These are phyloP conservation scores for Sycophila sp. DNA, from an alignment of 1,140 invertebrate genomes.

Conservation along the genomic window DNA sequence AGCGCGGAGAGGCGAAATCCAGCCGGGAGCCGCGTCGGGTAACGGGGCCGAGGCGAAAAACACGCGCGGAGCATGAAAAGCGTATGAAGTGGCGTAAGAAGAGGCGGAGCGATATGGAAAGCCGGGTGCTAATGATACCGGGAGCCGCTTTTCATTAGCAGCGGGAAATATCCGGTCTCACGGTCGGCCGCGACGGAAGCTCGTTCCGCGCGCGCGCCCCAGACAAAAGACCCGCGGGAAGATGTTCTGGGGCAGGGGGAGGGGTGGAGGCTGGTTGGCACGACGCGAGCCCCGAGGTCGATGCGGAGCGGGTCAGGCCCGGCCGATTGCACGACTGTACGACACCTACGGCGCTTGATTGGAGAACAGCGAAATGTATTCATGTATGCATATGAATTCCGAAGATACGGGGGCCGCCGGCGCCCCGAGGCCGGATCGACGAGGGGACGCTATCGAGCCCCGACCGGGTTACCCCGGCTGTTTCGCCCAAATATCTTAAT, in stretches of 20 bases:
- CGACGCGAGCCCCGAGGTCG: too few species aligned
- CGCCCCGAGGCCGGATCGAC: too few species aligned
- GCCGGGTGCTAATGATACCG: not conserved
- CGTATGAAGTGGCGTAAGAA: constrained; percentile 13
- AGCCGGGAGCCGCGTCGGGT: too few species aligned
- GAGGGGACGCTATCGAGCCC: too few species aligned
- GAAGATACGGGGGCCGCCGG: not conserved
- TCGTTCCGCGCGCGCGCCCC: not conserved
- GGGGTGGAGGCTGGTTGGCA: not conserved
- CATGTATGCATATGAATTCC: constrained; percentile 55
- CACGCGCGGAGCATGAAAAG: not conserved
- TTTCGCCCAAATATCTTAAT: not conserved
- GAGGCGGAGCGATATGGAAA: constrained; percentile 23
- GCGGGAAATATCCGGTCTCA: too few species aligned
- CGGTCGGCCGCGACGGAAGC: not conserved
- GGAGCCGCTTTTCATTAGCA: not conserved
- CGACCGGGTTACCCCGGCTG: too few species aligned
- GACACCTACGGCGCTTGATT: constrained; percentile 44
- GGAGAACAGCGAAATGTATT: constrained; percentile 53
- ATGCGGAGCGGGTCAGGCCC: constrained; percentile 6
- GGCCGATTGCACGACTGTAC: not conserved
- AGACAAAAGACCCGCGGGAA: not conserved
- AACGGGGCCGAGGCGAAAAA: not conserved
- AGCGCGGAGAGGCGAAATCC: not conserved
- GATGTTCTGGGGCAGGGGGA: not conserved